phyloP scores from a whole-genome alignment of 2,113 vertebrate genomes.

The Sander vitreus region DNA sequence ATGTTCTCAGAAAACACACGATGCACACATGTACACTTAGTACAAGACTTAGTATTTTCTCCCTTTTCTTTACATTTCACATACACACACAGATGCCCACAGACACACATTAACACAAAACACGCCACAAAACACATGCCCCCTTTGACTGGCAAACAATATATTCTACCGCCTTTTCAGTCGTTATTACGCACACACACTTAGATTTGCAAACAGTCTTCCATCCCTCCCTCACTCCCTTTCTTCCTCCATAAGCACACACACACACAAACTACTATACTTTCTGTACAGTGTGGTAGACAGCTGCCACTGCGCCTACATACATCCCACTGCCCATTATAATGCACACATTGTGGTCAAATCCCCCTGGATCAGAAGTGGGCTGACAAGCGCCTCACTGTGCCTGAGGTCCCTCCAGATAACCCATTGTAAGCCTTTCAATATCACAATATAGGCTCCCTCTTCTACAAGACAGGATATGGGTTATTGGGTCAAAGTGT shows the following conservation, averaged over 20 bases:
- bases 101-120: constrained; percentile 20
- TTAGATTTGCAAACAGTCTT: constrained; percentile 50
- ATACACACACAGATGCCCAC: constrained; percentile 14
- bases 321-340: constrained; percentile 68
- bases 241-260: constrained; percentile 29
- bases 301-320: constrained; percentile 68
- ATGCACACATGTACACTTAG: background rate
- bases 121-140: constrained; percentile 15
- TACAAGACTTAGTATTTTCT: background rate
- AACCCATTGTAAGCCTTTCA: constrained; percentile 82
- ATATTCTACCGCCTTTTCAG: constrained; percentile 32
- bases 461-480: constrained; percentile 73
- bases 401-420: constrained; percentile 74
- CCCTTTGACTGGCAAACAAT: constrained; percentile 44
- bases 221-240: constrained; percentile 6
- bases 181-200: constrained; percentile 45
- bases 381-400: constrained; percentile 79
- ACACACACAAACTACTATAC: constrained; percentile 22
- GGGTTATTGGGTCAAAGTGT: constrained; percentile 77
- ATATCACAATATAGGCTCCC: constrained; percentile 73
- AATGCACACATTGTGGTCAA: constrained; percentile 79
- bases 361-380: constrained; percentile 71
- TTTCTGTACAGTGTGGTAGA: constrained; percentile 65
- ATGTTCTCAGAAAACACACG: background rate
- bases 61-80: constrained; percentile 28